phyloP scores from a whole-genome alignment of 1,140 invertebrate genomes.

The Olivierus martensii region DNA sequence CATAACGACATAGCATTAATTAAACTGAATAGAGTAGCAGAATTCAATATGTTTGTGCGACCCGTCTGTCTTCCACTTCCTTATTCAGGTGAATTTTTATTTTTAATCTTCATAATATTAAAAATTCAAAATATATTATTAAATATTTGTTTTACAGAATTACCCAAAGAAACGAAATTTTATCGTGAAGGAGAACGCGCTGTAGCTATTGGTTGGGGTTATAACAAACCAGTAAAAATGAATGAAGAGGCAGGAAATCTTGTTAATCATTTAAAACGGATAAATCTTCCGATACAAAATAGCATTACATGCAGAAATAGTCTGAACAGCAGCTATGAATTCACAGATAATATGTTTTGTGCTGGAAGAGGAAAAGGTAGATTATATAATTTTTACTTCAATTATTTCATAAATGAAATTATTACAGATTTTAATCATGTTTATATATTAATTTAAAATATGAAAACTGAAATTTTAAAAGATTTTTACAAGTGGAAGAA shows the following conservation, averaged over 20 bases:
- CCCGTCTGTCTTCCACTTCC: constrained; percentile 28
- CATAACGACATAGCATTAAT: constrained; percentile 46
- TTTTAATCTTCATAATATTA: constrained; percentile 8
- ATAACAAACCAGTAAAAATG: not conserved
- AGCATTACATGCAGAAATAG: not conserved
- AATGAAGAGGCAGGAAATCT: not conserved
- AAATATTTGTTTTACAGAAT: too few relatives aligned
- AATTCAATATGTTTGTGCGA: constrained; percentile 17
- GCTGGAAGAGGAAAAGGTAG: constrained; percentile 4
- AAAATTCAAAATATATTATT: too few relatives aligned
- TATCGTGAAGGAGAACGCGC: constrained; percentile 21
- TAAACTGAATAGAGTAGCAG: constrained; percentile 56
- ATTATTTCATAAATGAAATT: too few relatives aligned
- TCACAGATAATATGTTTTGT: constrained; percentile 11
- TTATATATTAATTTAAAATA: too few relatives aligned
- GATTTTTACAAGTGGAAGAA: too few relatives aligned
- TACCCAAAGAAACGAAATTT: not conserved
- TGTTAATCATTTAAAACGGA: constrained; percentile 1
- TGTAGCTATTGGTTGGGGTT: constrained; percentile 67
- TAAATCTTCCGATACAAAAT: constrained; percentile 2
- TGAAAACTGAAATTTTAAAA: too few relatives aligned
- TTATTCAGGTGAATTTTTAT: constrained; percentile 13
- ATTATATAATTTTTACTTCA: too few relatives aligned
- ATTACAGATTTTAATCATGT: too few relatives aligned
- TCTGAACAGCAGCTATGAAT: not conserved